Percentiles rank a stretch among this genome's conserved stretches.
These are phyloP conservation scores for Mareca strepera DNA, from an alignment of 2,797 vertebrate species.

Conservation along the genomic window DNA sequence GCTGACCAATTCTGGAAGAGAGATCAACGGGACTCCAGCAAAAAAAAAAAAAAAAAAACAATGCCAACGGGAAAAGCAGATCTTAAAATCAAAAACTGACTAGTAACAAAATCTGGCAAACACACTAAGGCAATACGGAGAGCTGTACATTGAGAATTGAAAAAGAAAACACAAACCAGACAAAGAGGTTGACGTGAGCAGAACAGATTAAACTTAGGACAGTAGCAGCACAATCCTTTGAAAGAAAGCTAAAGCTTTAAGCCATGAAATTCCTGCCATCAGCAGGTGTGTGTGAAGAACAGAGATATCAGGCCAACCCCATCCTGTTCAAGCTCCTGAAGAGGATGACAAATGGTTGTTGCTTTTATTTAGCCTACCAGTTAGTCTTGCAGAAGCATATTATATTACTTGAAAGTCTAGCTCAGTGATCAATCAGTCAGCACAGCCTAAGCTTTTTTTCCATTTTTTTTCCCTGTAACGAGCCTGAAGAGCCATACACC, in stretches of 20 bases:
- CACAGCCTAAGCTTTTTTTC: neutral
- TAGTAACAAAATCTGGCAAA: neutral
- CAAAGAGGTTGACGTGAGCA: accelerated
- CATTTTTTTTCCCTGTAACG: neutral
- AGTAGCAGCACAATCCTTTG: neutral
- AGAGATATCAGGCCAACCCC: neutral
- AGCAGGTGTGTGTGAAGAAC: accelerated
- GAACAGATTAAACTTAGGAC: neutral
- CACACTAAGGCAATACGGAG: neutral
- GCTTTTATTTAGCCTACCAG: neutral
- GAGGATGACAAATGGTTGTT: neutral
- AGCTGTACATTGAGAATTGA: neutral
- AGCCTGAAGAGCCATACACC: neutral
- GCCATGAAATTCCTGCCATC: neutral
- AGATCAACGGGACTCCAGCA: neutral
- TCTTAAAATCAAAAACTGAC: neutral
- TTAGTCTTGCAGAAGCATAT: neutral
- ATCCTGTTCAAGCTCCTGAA: neutral
- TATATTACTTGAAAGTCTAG: neutral
- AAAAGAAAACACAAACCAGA: neutral
- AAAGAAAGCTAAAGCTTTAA: neutral
- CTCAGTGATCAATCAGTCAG: neutral
- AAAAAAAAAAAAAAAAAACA: neutral
- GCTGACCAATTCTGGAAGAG: neutral
- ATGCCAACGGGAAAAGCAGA: neutral